Percentiles rank a stretch among this genome's conserved stretches.
phyloP scores from a whole-genome alignment of 1,140 invertebrate species.

The Venustaconcha ellipsiformis region DNA sequence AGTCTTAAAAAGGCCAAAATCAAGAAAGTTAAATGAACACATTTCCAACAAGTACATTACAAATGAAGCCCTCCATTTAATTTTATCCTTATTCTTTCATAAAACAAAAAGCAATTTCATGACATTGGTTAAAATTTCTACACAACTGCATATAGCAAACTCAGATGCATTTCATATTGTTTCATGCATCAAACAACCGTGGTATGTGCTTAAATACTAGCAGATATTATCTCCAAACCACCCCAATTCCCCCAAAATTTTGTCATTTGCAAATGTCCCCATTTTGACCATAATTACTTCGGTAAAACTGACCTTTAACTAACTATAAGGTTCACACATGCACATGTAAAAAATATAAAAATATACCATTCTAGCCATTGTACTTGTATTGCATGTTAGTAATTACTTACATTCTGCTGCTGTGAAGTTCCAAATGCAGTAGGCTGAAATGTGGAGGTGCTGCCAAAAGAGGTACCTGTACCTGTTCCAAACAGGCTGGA shows the following conservation, averaged over 20 bases:
- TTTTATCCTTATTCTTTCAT: too few species aligned
- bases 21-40: too few species aligned
- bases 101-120: too few species aligned
- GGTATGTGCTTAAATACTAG: too few species aligned
- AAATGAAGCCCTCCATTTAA: too few species aligned
- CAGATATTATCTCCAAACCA: too few species aligned
- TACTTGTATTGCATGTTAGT: background rate
- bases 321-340: background rate
- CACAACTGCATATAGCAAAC: too few species aligned
- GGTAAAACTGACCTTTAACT: background rate
- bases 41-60: too few species aligned
- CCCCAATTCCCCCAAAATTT: background rate
- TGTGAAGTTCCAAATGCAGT: conserved; percentile 67
- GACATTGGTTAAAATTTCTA: too few species aligned
- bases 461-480: conserved; percentile 42
- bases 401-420: conserved; percentile 8
- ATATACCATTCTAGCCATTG: background rate
- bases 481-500: conserved; percentile 71
- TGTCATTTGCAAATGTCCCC: background rate
- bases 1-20: too few species aligned
- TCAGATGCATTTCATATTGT: too few species aligned
- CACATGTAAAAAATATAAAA: background rate
- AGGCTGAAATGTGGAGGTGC: conserved; percentile 34
- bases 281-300: background rate
- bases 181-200: too few species aligned